Percentiles rank a stretch among this genome's conserved stretches.
phyloP scores from a whole-genome alignment of 2,797 vertebrate species.

The Thaleichthys pacificus region DNA sequence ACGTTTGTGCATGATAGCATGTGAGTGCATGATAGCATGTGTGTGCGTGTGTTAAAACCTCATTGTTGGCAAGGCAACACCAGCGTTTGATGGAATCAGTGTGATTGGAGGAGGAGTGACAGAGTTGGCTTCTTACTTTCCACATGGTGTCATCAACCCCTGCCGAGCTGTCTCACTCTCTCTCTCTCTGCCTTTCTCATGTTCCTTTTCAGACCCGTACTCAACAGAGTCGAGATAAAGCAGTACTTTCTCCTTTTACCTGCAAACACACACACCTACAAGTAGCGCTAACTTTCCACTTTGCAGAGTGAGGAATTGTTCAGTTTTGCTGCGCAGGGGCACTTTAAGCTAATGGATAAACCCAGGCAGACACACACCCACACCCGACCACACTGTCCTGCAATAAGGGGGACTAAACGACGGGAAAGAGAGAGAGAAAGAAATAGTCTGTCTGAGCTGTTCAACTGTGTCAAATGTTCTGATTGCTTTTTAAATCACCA shows the following conservation, averaged over 20 bases:
- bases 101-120: conserved; percentile 33
- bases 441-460: neutral
- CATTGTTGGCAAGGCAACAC: neutral
- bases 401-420: neutral
- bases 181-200: neutral
- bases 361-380: neutral
- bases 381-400: neutral
- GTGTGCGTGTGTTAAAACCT: neutral
- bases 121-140: conserved; percentile 53
- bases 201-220: neutral
- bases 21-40: no score
- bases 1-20: neutral
- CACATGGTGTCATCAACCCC: conserved; percentile 4
- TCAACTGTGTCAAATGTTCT: neutral
- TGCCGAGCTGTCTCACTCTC: neutral
- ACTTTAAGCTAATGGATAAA: neutral
- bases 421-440: neutral
- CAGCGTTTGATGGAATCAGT: conserved; percentile 25
- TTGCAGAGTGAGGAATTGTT: no score
- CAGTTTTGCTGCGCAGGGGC: no score
- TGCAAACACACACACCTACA: no score
- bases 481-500: neutral
- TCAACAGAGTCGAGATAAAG: neutral
- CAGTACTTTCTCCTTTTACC: no score
- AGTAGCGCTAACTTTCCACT: no score